Base-by-base conservation (phyloP, 2,888 invertebrate species). In the Agrenia bidenticulata region DNA sequence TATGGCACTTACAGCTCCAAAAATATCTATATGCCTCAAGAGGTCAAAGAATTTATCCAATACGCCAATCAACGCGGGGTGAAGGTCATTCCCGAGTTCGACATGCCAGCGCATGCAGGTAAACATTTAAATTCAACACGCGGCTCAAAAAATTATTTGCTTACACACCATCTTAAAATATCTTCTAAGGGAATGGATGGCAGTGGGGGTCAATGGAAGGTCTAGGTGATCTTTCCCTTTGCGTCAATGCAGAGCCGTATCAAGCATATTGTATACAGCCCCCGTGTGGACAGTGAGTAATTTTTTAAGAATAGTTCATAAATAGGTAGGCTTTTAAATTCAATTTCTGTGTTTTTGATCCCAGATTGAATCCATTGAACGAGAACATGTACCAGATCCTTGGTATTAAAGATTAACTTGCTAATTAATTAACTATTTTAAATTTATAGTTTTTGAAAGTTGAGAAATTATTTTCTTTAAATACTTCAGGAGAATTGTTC, bases 11-110 rank as follows among this genome's bases (percentile, higher is more conserved):
- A 90, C 77, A 83, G 88, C 0, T 85, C 88, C 42, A 83, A 84
- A 0, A 88, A 92, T 81, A 85, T 81, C 37, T 80, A 81, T 13
- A 5, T 2, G 0, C 58, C 61, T 1, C 64, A 49, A 1, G 74
- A 77, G 19, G 63, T 77, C 73, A 39, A 63, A 7, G 80, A 80
- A 21, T 77, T 83, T 27, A 79, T 83, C 7, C 82, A 85, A 37
- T 94, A 90, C 79, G 94, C 91, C 0, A 84, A 86, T 70, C 78
- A 86, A 32, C 84, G 91, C 51, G 95, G 95, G 0, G 87, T 96
- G 60, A 85, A 92, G 49, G 88, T 96, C 7, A 78, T 95, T 76
- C 94, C 94, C 0, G 95, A 96, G 82, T 89, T 94, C 77, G 94
- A 94, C 79, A 91, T 91, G 57, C 94, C 94, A 0, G 92, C 92